These are phyloP conservation scores for Diaperis boleti DNA, from an alignment of 2,888 invertebrate species.

Conservation along the genomic window DNA sequence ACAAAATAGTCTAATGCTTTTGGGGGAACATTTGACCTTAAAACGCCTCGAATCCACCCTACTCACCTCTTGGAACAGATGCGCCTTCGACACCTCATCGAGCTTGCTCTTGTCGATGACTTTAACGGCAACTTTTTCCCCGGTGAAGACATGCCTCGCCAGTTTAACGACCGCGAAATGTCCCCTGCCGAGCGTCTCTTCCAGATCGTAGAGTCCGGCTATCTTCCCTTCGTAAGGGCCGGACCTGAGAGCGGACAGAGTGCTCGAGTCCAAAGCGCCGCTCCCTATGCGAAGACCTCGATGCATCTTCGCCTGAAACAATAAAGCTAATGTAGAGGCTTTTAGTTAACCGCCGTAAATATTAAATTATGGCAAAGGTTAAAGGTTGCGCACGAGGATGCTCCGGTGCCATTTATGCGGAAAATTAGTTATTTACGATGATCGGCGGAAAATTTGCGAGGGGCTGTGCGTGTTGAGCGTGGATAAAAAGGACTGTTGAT, in stretches of 20 bases:
- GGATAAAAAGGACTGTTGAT: no score
- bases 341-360: not conserved
- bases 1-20: no score
- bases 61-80: slow-evolving; percentile 98
- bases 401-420: slow-evolving; percentile 4
- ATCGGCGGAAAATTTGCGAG: no score
- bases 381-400: slow-evolving; percentile 3
- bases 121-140: slow-evolving; percentile 97
- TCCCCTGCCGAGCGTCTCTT: slow-evolving; percentile 96
- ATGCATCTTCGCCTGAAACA: slow-evolving; percentile 52
- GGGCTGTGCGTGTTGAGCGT: no score
- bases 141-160: slow-evolving; percentile 98
- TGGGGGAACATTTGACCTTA: no score
- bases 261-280: slow-evolving; percentile 47
- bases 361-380: slow-evolving; percentile 1
- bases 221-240: slow-evolving; percentile 83
- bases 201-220: slow-evolving; percentile 96
- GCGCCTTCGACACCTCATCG: slow-evolving; percentile 94
- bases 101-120: slow-evolving; percentile 98
- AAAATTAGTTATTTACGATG: slow-evolving; percentile 13
- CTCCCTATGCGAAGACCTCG: slow-evolving; percentile 55
- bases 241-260: slow-evolving; percentile 41
- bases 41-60: no score
- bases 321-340: not conserved
- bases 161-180: slow-evolving; percentile 99